Evolutionary conservation across 2,797 vertebrate species (phyloP).

Genomic region (Pachyuromys duprasi): DNA sequence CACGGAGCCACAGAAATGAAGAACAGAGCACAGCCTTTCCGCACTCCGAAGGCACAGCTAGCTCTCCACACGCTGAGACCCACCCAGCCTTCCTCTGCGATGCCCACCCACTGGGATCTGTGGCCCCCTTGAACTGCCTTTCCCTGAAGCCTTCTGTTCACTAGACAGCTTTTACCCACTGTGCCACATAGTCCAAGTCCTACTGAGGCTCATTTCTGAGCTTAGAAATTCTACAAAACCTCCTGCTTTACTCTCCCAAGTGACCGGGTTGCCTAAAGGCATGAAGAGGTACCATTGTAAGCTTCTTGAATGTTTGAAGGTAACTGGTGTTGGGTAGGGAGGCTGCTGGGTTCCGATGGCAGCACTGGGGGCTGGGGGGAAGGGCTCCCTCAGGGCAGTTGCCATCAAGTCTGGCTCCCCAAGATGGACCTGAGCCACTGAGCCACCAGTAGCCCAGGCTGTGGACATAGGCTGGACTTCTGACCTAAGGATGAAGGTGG

Average conservation of each 20-base stretch:
- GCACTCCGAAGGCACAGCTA: accelerated
- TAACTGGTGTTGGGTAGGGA: neutral
- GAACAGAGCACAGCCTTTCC: accelerated
- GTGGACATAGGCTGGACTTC: neutral
- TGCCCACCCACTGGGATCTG: accelerated
- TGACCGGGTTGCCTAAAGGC: neutral
- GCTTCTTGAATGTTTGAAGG: neutral
- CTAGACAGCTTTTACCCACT: neutral
- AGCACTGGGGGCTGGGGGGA: neutral
- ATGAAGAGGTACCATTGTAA: neutral
- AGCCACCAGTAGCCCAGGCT: neutral
- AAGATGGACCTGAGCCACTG: neutral
- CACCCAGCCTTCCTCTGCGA: accelerated
- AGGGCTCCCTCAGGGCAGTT: neutral
- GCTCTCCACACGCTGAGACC: neutral
- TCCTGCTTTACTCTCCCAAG: neutral
- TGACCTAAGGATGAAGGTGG: neutral
- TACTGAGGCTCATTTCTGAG: neutral
- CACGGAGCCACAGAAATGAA: neutral
- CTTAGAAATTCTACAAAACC: neutral
- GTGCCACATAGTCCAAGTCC: neutral
- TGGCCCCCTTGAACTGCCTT: neutral
- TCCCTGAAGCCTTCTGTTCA: neutral
- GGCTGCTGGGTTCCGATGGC: neutral
- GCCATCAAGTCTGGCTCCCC: neutral